Conservation (phyloP, 2,888 invertebrate species). For the Dicranocentrus wangi region DNA sequence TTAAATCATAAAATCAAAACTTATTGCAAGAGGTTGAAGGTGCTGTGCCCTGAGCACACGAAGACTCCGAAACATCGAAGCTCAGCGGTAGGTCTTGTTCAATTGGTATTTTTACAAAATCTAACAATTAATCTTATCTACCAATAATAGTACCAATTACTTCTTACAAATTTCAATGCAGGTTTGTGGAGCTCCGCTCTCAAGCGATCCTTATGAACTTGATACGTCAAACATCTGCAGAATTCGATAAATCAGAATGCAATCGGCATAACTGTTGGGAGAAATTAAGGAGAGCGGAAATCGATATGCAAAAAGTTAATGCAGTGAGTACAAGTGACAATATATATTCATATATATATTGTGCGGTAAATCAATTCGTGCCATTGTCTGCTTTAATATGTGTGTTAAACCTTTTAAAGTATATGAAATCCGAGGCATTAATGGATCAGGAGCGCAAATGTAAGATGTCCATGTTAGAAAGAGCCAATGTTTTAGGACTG, state of each 20-base stretch:
- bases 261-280: constrained; percentile 96
- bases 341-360: too few relatives aligned
- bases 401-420: constrained; percentile 10
- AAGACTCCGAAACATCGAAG: constrained; percentile 88
- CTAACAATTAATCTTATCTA: too few relatives aligned
- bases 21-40: constrained; percentile 95
- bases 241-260: constrained; percentile 90
- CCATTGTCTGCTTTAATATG: too few relatives aligned
- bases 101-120: too few relatives aligned
- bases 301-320: constrained; percentile 27
- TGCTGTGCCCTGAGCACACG: constrained; percentile 97
- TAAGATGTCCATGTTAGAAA: not conserved
- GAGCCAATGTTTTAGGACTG: constrained; percentile 16
- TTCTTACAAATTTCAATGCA: too few relatives aligned
- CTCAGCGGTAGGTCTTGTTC: constrained; percentile 78
- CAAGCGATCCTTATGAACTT: constrained; percentile 80
- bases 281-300: constrained; percentile 84
- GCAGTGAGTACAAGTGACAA: constrained; percentile 17
- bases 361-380: not conserved
- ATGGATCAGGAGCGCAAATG: not conserved
- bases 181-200: constrained; percentile 95
- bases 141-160: too few relatives aligned
- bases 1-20: constrained; percentile 91
- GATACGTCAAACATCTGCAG: constrained; percentile 78
- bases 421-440: not conserved